These are phyloP conservation scores for Eupithecia tripunctaria DNA, from an alignment of 2,888 invertebrate species.

Conservation along the genomic window DNA sequence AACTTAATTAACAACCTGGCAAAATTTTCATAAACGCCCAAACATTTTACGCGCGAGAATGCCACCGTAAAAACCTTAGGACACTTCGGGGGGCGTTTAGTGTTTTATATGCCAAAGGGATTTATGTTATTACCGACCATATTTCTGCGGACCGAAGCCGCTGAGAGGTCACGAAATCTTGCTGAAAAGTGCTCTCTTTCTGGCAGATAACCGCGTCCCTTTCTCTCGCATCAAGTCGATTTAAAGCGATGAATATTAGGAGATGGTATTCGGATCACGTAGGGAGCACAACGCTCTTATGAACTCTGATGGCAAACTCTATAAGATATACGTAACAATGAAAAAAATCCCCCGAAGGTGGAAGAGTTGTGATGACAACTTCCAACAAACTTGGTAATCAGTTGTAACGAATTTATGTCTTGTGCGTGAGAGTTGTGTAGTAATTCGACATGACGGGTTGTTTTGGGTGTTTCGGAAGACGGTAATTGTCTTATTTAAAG, in stretches of 20 bases:
- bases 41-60: slow-evolving; percentile 62
- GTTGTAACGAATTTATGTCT: slow-evolving; percentile 81
- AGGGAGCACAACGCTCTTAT: slow-evolving; percentile 74
- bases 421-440: slow-evolving; percentile 64
- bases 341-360: slow-evolving; percentile 75
- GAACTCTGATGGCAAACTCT: slow-evolving; percentile 80
- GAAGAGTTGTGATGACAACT: slow-evolving; percentile 82
- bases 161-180: slow-evolving; percentile 84
- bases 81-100: slow-evolving; percentile 81
- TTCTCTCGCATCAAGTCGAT: slow-evolving; percentile 66
- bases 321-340: slow-evolving; percentile 78
- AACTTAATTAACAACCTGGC: slow-evolving; percentile 52
- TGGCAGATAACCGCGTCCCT: slow-evolving; percentile 59
- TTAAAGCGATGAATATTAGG: slow-evolving; percentile 83
- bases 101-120: slow-evolving; percentile 85
- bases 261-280: slow-evolving; percentile 80
- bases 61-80: slow-evolving; percentile 72
- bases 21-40: slow-evolving; percentile 68
- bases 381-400: slow-evolving; percentile 79
- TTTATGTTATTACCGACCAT: slow-evolving; percentile 85
- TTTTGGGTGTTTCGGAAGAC: slow-evolving; percentile 35
- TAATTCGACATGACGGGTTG: slow-evolving; percentile 42
- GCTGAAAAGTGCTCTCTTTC: slow-evolving; percentile 65
- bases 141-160: slow-evolving; percentile 82
- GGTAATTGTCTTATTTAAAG: slow-evolving; percentile 48